These are phyloP conservation scores for Calephelis nemesis DNA, from an alignment of 1,140 invertebrate species.

Conservation along the genomic window DNA sequence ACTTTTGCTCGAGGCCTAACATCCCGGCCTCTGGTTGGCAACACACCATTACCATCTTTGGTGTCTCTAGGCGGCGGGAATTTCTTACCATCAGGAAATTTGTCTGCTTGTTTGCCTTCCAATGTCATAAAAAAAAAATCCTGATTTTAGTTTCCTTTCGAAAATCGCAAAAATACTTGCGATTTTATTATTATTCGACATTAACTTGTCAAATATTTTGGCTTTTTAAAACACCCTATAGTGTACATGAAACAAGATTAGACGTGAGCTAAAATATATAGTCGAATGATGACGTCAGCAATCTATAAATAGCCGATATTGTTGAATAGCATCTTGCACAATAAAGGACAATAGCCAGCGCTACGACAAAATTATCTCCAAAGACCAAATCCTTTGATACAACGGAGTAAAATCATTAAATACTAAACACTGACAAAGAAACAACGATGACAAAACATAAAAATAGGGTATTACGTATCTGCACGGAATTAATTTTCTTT, in stretches of 20 bases:
- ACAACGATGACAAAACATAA: conserved; percentile 51
- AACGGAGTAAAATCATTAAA: conserved; percentile 69
- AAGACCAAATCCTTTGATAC: conserved; percentile 59
- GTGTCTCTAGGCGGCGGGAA: too few relatives aligned
- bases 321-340: conserved; percentile 71
- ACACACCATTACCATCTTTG: too few relatives aligned
- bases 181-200: too few relatives aligned
- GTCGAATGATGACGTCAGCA: conserved; percentile 63
- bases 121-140: too few relatives aligned
- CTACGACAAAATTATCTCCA: conserved; percentile 69
- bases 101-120: too few relatives aligned
- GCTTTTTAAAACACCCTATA: conserved; percentile 41
- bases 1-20: too few relatives aligned
- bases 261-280: conserved; percentile 63
- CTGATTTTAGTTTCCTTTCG: too few relatives aligned
- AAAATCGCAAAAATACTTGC: too few relatives aligned
- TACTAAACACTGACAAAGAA: conserved; percentile 58
- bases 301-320: conserved; percentile 55
- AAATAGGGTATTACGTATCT: conserved; percentile 14
- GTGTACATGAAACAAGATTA: conserved; percentile 50
- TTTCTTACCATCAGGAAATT: too few relatives aligned
- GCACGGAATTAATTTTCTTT: conserved; percentile 3
- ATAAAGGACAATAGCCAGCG: conserved; percentile 55
- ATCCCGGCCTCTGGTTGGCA: too few relatives aligned
- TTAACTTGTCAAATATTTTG: neutral